A percentile compares a stretch with the other conserved stretches of the same genome.
Evolutionary conservation across 2,888 invertebrate genomes (phyloP).

Genomic region (Tupiocoris notatus): DNA sequence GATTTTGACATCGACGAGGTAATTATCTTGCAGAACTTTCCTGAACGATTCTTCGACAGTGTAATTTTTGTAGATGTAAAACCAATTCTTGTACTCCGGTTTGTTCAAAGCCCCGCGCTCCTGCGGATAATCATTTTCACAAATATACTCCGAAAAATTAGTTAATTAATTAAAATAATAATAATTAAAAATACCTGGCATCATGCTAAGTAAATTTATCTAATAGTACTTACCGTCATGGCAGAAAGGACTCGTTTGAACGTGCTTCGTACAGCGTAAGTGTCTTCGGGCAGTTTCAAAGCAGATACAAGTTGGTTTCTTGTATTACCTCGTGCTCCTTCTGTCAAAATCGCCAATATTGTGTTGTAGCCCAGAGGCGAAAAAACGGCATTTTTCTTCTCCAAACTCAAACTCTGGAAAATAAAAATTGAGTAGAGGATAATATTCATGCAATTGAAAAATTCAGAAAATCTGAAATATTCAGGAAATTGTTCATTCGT

Average conservation of each 20-base stretch:
- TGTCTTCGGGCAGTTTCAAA: slow-evolving; percentile 60
- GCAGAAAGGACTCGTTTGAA: slow-evolving; percentile 59
- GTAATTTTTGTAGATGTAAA: slow-evolving; percentile 67
- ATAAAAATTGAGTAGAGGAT: background rate
- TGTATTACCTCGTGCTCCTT: slow-evolving; percentile 63
- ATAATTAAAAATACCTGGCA: background rate
- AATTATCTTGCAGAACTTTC: slow-evolving; percentile 60
- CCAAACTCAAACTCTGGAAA: slow-evolving; percentile 16
- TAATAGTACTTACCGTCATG: slow-evolving; percentile 54
- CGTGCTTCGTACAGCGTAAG: slow-evolving; percentile 56
- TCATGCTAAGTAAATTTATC: background rate
- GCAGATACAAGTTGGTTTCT: slow-evolving; percentile 61
- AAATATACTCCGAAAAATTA: background rate
- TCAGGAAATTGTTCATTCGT: background rate
- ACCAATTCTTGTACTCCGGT: slow-evolving; percentile 66
- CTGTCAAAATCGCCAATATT: slow-evolving; percentile 63
- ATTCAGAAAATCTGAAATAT: background rate
- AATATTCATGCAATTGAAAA: background rate
- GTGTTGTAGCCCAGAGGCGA: slow-evolving; percentile 66
- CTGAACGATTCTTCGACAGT: slow-evolving; percentile 63
- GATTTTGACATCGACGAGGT: slow-evolving; percentile 63
- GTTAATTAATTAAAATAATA: background rate
- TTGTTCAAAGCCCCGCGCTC: slow-evolving; percentile 54
- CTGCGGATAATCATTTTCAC: too few relatives aligned
- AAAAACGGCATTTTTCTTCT: slow-evolving; percentile 60